Evolutionary conservation across 2,113 vertebrate genomes (phyloP), one percentile per base, ranked within the genome.

Genomic region (Hemiprocne comata): DNA sequence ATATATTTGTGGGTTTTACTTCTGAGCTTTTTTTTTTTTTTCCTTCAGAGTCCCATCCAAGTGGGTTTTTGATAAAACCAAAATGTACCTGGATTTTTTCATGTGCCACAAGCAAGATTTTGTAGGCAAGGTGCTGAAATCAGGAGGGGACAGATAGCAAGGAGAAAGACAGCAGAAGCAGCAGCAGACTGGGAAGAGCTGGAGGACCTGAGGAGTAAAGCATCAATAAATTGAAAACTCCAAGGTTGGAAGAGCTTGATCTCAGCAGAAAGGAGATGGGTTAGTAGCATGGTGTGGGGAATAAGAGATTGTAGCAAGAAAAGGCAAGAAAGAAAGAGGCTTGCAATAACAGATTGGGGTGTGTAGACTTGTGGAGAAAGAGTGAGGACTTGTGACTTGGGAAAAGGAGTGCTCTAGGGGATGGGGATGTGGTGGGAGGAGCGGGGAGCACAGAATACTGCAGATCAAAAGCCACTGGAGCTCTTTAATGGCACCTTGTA

Each of bases 351-450:
- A 61, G 38, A 18, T 5, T 33, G 38, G 42, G 7, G 7, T 18
- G 69, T 0, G 0, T 6, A 71, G 64, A 7, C 17, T 28, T 6
- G 14, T 11, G 40, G 31, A 0, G 0, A 83, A 78, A 25, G 61
- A 85, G 24, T 9, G 36, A 91, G 36, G 46, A 20, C 20, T 67
- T 74, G 57, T 0, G 0, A 2, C 9, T 10, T 46, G 29, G 36
- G 44, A 76, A 29, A 7, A 54, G 60, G 31, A 54, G 24, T 15
- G 23, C 20, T 44, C 34, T n/a, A 26, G 42, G 31, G 46, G 54
- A 36, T 21, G 25, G 29, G 33, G 19, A n/a, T 6, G 6, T 60
- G 82, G 15, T 34, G 11, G 34, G 31, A 87, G 33, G 19, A 44
- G 23, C 24, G 38, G n/a, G 13, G 20, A 88, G n/a, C 36, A 26